These are phyloP conservation scores for Nerophis lumbriciformis DNA, from an alignment of 2,113 vertebrate species.

Conservation along the genomic window DNA sequence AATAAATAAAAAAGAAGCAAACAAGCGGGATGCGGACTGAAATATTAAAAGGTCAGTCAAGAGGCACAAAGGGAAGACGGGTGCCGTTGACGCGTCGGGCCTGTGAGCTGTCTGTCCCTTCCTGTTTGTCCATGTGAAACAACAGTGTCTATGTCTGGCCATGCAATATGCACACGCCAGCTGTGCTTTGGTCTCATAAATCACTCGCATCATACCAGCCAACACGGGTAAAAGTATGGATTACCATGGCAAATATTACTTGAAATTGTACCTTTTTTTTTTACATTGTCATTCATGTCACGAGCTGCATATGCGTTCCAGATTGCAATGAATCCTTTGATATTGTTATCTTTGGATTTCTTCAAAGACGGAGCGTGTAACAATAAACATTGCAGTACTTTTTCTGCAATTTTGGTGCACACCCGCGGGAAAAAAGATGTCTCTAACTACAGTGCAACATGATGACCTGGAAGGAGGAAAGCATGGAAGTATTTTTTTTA, in stretches of 20 bases:
- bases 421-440: too few relatives aligned
- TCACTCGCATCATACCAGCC: slow-evolving; percentile 18
- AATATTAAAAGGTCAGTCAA: slow-evolving; percentile 64
- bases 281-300: slow-evolving; percentile 13
- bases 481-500: too few relatives aligned
- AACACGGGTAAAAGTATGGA: slow-evolving; percentile 13
- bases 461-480: too few relatives aligned
- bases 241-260: slow-evolving; percentile 36
- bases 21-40: slow-evolving; percentile 27
- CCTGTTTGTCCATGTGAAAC: slow-evolving; percentile 40
- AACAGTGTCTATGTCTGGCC: slow-evolving; percentile 29
- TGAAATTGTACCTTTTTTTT: too few relatives aligned
- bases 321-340: slow-evolving; percentile 17
- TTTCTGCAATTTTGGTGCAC: too few relatives aligned
- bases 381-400: slow-evolving; percentile 19
- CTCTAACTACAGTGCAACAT: too few relatives aligned
- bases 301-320: slow-evolving; percentile 21
- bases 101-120: slow-evolving; percentile 37
- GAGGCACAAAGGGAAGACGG: slow-evolving; percentile 37
- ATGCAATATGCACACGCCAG: slow-evolving; percentile 47
- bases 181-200: slow-evolving; percentile 32
- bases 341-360: slow-evolving; percentile 12
- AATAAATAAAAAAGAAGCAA: slow-evolving; percentile 17
- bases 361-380: slow-evolving; percentile 8
- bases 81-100: slow-evolving; percentile 34